Evolutionary conservation across 1,140 invertebrate genomes (phyloP).

Genomic region (Nephila pilipes): DNA sequence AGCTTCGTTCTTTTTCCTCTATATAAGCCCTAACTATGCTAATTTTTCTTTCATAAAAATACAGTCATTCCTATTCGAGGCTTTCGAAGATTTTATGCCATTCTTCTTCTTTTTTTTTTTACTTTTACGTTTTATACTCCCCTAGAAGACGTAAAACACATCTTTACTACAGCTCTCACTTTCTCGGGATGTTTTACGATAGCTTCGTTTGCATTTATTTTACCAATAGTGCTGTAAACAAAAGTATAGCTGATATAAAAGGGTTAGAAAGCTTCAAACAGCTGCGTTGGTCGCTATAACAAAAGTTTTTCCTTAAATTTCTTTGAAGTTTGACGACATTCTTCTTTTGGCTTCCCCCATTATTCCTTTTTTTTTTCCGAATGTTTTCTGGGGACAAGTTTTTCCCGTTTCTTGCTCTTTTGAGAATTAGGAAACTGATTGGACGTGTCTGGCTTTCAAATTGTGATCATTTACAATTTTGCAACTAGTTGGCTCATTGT

Average conservation of each 20-base stretch:
- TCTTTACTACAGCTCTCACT: constrained; percentile 51
- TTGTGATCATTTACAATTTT: not conserved
- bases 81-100: constrained; percentile 29
- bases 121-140: constrained; percentile 12
- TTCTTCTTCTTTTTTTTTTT: not conserved
- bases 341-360: not conserved
- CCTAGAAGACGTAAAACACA: constrained; percentile 68
- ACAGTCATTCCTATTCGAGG: constrained; percentile 57
- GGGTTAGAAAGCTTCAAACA: constrained; percentile 26
- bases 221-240: constrained; percentile 53
- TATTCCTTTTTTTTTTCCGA: not conserved
- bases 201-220: constrained; percentile 52
- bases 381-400: not conserved
- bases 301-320: constrained; percentile 30
- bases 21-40: constrained; percentile 47
- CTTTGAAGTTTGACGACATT: constrained; percentile 17
- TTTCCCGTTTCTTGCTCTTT: not conserved
- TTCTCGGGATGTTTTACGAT: constrained; percentile 24
- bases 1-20: constrained; percentile 21
- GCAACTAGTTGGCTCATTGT: not conserved
- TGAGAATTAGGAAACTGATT: not conserved
- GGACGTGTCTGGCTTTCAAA: not conserved
- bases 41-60: constrained; percentile 46
- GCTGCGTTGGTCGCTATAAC: constrained; percentile 37
- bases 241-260: constrained; percentile 35